Evolutionary conservation across 2,113 vertebrate genomes (phyloP).

Genomic region (Scomber japonicus): DNA sequence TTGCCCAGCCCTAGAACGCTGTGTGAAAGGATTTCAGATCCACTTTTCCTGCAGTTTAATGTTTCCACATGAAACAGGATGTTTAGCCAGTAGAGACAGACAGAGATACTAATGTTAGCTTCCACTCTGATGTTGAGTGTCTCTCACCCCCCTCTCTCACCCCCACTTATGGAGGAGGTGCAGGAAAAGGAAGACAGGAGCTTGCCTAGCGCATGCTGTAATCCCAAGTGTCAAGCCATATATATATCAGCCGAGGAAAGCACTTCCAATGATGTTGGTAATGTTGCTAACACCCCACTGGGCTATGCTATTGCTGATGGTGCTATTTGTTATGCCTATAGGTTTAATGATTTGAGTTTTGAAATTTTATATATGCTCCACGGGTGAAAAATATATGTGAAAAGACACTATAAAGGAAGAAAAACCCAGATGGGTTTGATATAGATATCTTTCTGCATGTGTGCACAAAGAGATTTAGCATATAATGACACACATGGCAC

Average conservation of each 20-base stretch:
- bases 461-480: not conserved
- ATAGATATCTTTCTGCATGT: too few relatives aligned
- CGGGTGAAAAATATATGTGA: not conserved
- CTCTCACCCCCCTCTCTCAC: conserved; percentile 6
- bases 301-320: not conserved
- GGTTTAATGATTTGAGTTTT: conserved; percentile 6
- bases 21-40: not conserved
- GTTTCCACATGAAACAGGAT: conserved; percentile 23
- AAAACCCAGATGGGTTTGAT: too few relatives aligned
- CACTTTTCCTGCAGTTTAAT: conserved; percentile 10
- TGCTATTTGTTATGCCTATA: conserved; percentile 1
- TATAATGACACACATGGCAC: not conserved
- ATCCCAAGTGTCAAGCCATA: not conserved
- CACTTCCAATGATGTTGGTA: not conserved
- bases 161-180: not conserved
- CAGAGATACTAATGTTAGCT: conserved; percentile 25
- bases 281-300: not conserved
- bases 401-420: too few relatives aligned
- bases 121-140: conserved; percentile 17
- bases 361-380: not conserved
- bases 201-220: not conserved
- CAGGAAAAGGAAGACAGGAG: not conserved
- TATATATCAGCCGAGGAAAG: not conserved
- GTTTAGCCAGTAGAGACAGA: conserved; percentile 13
- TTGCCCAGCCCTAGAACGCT: too few relatives aligned